Evolutionary conservation across 1,140 invertebrate species (phyloP), one percentile per base, ranked within the genome.

Genomic region (Lucilia sericata): DNA sequence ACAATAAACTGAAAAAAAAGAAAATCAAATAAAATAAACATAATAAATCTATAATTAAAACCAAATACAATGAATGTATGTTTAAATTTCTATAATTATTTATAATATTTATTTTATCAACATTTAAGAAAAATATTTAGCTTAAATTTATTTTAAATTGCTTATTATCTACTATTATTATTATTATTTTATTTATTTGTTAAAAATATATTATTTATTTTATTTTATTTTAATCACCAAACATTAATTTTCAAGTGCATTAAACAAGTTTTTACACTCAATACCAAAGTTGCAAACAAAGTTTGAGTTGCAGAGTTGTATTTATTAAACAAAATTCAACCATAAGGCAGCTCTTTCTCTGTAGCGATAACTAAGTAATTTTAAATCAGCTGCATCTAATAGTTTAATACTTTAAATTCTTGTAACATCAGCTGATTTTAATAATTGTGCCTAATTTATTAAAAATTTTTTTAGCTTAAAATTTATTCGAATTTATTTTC

Each of bases 371-470:
- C 55, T n/a, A 10, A 8, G 42, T 42, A 42, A 42, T 3, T 42
- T 42, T 8, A 42, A 42, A 42, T 42, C 42, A 42, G 42, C 42
- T 42, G 10, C 5, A 2, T 42, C 10, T 36, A 36, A 36, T 36
- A 36, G 36, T 4, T 8, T 4, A 36, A 36, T 36, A 36, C 36
- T 36, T 36, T 4, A 36, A 8, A 42, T 3, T 3, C 42, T 42
- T 7, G 5, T 3, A 8, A 8, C 42, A 42, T 7, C 7, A 42
- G 42, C 55, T 60, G 55, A 17, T 60, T 60, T 60, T 14, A 17
- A 60, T 60, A n/a, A n/a, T 60, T 14, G 55, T 60, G 55, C 55
- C 55, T 60, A 60, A 60, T 60, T 60, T 60, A 60, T n/a, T 60
- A 14, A 2, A 70, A 19, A 2, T 30, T 70, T 70, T 42, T 10